These are phyloP conservation scores for Hestina assimilis DNA, from an alignment of 1,140 invertebrate genomes.

Conservation along the genomic window DNA sequence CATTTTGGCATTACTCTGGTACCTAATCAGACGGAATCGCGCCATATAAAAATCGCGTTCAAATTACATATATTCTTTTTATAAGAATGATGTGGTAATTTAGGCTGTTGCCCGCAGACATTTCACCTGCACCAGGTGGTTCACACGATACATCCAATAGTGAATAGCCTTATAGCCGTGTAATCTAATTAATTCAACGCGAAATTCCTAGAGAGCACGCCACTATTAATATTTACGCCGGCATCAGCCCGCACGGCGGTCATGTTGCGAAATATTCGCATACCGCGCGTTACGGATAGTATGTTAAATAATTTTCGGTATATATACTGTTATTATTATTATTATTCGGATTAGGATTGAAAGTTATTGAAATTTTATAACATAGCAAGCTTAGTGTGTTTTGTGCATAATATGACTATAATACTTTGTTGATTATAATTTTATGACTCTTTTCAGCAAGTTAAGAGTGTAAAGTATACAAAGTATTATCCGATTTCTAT, in stretches of 20 bases:
- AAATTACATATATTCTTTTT: too few relatives aligned
- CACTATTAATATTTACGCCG: slow-evolving; percentile 35
- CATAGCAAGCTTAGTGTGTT: too few relatives aligned
- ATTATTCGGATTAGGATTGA: background rate
- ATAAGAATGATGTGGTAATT: too few relatives aligned
- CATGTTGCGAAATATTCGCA: slow-evolving; percentile 22
- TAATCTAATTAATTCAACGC: slow-evolving; percentile 35
- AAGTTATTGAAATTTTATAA: background rate
- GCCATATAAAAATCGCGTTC: too few relatives aligned
- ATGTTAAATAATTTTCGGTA: background rate
- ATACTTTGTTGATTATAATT: too few relatives aligned
- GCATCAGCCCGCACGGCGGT: slow-evolving; percentile 13
- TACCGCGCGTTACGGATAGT: background rate
- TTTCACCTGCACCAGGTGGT: slow-evolving; percentile 22
- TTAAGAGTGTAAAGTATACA: too few relatives aligned
- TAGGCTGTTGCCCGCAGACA: too few relatives aligned
- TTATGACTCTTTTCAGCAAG: too few relatives aligned
- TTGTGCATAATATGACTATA: too few relatives aligned
- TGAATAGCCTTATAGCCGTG: background rate
- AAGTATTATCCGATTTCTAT: too few relatives aligned
- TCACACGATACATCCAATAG: slow-evolving; percentile 17
- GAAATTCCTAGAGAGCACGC: slow-evolving; percentile 33
- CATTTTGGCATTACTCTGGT: too few relatives aligned
- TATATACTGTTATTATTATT: background rate
- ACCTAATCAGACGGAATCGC: too few relatives aligned